These are phyloP conservation scores for Atethmia centrago DNA, from an alignment of 2,888 invertebrate genomes.

Conservation along the genomic window DNA sequence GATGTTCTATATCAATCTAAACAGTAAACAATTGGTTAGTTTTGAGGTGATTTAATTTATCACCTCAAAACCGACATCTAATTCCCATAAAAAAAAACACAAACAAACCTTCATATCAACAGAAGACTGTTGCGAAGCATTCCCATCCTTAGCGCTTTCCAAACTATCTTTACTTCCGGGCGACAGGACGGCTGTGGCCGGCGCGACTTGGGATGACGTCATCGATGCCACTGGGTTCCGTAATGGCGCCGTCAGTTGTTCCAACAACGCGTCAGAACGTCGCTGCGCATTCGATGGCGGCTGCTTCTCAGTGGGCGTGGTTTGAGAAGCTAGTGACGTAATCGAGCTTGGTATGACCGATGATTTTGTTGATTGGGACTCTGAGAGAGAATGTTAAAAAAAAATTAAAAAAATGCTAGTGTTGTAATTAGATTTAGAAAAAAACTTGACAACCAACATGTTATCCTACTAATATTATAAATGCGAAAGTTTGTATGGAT, in stretches of 20 bases:
- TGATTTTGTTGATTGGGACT: conserved; percentile 83
- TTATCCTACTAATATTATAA: too few relatives aligned
- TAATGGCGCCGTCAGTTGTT: conserved; percentile 86
- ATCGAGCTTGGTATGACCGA: conserved; percentile 85
- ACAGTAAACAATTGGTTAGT: too few relatives aligned
- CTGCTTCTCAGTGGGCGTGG: conserved; percentile 81
- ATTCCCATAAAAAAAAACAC: neutral
- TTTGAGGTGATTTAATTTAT: too few relatives aligned
- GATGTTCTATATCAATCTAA: too few relatives aligned
- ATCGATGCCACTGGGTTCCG: conserved; percentile 79
- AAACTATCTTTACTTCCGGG: conserved; percentile 84
- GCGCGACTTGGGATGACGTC: conserved; percentile 72
- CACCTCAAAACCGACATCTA: neutral
- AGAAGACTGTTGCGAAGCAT: conserved; percentile 78
- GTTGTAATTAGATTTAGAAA: neutral
- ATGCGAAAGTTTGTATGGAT: too few relatives aligned
- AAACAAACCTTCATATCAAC: conserved; percentile 84
- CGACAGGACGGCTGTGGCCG: conserved; percentile 73
- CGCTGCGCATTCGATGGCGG: conserved; percentile 83
- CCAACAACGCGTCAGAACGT: conserved; percentile 85
- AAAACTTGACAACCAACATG: neutral
- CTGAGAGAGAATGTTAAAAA: conserved; percentile 62
- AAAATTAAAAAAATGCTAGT: neutral
- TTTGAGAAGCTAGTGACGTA: conserved; percentile 83
- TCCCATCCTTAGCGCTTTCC: conserved; percentile 81